Conservation (phyloP, 2,113 vertebrate genomes). For the Galbula dea region DNA sequence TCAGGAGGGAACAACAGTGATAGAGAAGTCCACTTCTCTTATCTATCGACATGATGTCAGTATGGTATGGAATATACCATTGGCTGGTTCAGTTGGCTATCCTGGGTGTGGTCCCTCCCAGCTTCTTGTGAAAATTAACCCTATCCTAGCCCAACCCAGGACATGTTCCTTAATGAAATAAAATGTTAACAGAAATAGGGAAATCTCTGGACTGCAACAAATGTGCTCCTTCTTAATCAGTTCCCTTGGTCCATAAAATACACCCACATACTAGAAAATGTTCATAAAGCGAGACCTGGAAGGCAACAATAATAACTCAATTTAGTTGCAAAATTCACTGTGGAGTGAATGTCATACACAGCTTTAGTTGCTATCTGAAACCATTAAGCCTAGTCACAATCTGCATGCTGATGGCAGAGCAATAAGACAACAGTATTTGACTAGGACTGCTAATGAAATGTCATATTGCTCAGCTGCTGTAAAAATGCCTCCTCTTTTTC, state of each 20-base stretch:
- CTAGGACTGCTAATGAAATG: not conserved
- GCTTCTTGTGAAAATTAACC: too few relatives aligned
- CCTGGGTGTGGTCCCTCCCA: too few relatives aligned
- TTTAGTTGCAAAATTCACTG: not conserved
- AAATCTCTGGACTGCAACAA: not conserved
- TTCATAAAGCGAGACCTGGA: not conserved
- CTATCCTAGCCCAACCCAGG: too few relatives aligned
- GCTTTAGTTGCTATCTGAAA: not conserved
- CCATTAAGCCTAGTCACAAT: not conserved
- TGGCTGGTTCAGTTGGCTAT: too few relatives aligned
- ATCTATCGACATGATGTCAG: too few relatives aligned
- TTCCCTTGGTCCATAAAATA: not conserved
- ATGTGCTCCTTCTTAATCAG: not conserved
- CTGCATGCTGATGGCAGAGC: not conserved
- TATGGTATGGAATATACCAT: too few relatives aligned
- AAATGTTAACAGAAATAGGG: not conserved
- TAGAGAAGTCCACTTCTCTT: too few relatives aligned
- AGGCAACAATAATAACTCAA: not conserved
- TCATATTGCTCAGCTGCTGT: not conserved
- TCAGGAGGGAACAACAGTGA: too few relatives aligned
- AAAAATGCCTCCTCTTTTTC: not conserved
- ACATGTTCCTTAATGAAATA: not conserved
- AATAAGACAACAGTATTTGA: not conserved
- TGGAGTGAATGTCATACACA: not conserved
- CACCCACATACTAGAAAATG: not conserved